Conservation (phyloP, 2,113 vertebrate species). For the Alces alces region DNA sequence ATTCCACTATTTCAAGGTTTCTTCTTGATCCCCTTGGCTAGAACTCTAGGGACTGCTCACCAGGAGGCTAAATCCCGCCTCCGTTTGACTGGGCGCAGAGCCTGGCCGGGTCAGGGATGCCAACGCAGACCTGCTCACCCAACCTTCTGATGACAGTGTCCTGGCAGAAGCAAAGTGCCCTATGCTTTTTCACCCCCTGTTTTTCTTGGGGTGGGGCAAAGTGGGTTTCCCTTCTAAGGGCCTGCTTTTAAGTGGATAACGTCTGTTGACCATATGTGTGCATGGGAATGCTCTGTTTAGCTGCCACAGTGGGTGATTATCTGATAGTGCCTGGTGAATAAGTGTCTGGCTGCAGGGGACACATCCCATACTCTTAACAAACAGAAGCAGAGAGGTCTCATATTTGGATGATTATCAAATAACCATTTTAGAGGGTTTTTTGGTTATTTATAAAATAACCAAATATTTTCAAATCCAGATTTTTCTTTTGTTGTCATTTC, state of each 20-base stretch:
- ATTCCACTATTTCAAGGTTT: constrained; percentile 50
- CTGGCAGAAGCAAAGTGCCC: background rate
- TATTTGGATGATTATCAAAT: background rate
- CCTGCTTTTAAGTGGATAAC: background rate
- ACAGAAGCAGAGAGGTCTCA: background rate
- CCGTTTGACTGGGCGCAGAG: background rate
- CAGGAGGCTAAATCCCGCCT: background rate
- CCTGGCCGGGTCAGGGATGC: background rate
- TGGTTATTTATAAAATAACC: background rate
- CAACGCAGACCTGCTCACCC: background rate
- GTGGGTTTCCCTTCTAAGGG: constrained; percentile 14
- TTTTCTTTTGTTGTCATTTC: background rate
- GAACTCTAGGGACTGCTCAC: background rate
- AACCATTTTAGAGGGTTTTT: background rate
- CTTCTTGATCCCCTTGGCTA: constrained; percentile 45
- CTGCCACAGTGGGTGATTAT: background rate
- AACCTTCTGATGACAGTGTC: background rate
- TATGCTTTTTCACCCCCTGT: background rate
- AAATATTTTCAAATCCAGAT: background rate
- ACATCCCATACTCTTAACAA: background rate
- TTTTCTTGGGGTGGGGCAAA: background rate
- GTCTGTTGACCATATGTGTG: background rate
- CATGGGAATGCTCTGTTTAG: background rate
- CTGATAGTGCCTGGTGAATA: too few relatives aligned
- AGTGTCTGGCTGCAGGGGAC: background rate